Conservation (phyloP, 2,888 invertebrate genomes). For the Heliconius ethilla region DNA sequence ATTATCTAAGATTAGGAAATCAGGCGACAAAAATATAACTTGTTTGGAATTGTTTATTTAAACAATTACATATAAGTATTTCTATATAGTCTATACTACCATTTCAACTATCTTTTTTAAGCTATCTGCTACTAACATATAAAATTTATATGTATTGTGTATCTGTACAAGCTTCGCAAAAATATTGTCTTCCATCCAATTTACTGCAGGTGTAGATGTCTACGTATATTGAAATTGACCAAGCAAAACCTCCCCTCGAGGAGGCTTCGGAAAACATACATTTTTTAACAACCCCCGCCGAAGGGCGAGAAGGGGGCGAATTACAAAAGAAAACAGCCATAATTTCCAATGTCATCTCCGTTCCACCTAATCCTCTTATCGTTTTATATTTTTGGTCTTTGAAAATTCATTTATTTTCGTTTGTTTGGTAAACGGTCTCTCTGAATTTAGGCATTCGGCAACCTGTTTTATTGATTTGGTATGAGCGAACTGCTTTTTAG, state of each 20-base stretch:
- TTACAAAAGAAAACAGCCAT: conserved; percentile 82
- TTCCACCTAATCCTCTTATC: conserved; percentile 81
- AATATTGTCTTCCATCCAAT: conserved; percentile 1
- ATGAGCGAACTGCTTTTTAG: conserved; percentile 45
- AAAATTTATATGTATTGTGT: background rate
- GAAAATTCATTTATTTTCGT: conserved; percentile 82
- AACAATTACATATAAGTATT: too few species aligned
- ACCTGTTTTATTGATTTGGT: conserved; percentile 63
- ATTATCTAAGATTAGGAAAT: background rate
- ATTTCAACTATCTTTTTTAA: too few species aligned
- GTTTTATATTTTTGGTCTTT: conserved; percentile 80
- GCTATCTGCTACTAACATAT: too few species aligned
- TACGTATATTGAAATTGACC: conserved; percentile 58
- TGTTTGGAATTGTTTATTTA: too few species aligned
- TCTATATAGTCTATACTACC: too few species aligned
- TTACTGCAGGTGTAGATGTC: conserved; percentile 39
- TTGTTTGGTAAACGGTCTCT: conserved; percentile 74
- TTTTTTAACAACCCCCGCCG: conserved; percentile 72
- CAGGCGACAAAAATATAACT: too few species aligned
- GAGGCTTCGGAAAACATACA: conserved; percentile 70
- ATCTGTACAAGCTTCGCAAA: background rate
- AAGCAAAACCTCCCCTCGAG: conserved; percentile 58
- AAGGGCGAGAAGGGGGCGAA: conserved; percentile 76
- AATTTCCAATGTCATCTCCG: conserved; percentile 83
- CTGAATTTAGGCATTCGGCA: conserved; percentile 54